Conservation (phyloP, 2,888 invertebrate species). For the Dynastes tityus region DNA sequence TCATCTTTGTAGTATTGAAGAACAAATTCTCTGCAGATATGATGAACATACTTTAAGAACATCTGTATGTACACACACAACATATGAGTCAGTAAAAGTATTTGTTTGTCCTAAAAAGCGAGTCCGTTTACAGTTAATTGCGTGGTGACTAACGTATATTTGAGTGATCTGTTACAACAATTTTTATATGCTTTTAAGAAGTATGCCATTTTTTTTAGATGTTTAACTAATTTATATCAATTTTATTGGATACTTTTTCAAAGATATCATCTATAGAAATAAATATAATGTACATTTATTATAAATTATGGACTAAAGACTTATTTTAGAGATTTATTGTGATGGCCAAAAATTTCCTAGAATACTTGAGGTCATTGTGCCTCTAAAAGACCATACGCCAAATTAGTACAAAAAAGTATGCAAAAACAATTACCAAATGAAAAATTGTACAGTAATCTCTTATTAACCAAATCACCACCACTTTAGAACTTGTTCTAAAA, state of each 20-base stretch:
- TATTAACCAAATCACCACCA: too few relatives aligned
- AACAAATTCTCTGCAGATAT: background rate
- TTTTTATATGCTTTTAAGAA: background rate
- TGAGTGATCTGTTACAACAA: constrained; percentile 39
- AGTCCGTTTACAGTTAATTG: constrained; percentile 5
- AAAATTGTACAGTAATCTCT: too few relatives aligned
- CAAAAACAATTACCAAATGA: too few relatives aligned
- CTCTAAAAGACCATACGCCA: too few relatives aligned
- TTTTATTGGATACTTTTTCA: background rate
- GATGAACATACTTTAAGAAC: background rate
- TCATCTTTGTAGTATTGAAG: background rate
- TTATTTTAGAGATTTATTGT: too few relatives aligned
- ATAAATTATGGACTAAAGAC: too few relatives aligned
- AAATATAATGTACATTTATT: too few relatives aligned
- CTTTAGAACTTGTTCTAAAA: too few relatives aligned
- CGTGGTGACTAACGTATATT: constrained; percentile 22
- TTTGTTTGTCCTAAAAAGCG: constrained; percentile 27
- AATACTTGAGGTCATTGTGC: too few relatives aligned
- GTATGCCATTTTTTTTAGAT: constrained; percentile 34
- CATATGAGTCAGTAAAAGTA: constrained; percentile 18
- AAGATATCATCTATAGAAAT: too few relatives aligned
- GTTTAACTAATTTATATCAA: background rate
- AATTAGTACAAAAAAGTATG: too few relatives aligned
- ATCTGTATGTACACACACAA: background rate
- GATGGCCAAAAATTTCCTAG: too few relatives aligned